phyloP scores from a whole-genome alignment of 2,888 invertebrate species.

The Lycaena phlaeas region DNA sequence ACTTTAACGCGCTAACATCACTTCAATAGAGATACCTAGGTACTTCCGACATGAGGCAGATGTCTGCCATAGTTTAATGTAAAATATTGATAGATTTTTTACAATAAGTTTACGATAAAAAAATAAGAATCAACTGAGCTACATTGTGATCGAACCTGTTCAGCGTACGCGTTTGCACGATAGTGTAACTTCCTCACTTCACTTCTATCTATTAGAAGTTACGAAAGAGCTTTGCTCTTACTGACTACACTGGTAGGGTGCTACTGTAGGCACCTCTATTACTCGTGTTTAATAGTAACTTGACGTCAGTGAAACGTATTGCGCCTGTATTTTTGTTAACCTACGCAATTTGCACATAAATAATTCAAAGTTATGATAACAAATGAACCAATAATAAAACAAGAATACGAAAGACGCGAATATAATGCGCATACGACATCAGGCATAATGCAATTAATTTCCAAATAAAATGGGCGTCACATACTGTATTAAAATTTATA shows the following conservation, averaged over 20 bases:
- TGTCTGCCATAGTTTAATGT: constrained; percentile 51
- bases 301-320: no score
- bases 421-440: no score
- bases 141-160: constrained; percentile 65
- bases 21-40: constrained; percentile 22
- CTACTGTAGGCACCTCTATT: neutral
- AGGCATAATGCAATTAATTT: no score
- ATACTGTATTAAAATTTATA: no score
- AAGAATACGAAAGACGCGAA: no score
- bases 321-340: no score
- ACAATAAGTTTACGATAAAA: constrained; percentile 60
- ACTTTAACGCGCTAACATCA: neutral
- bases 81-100: constrained; percentile 38
- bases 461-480: no score
- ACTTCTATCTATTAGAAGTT: constrained; percentile 14
- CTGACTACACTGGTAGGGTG: neutral
- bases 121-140: constrained; percentile 66
- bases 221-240: neutral
- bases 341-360: no score
- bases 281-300: neutral
- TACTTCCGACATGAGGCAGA: constrained; percentile 25
- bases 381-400: no score
- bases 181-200: constrained; percentile 2
- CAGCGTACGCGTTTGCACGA: constrained; percentile 9
- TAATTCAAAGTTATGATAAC: no score